Percentiles rank a stretch among this genome's conserved stretches.
Conservation (phyloP, 2,797 vertebrate genomes). For the Tokudaia tokunoshimensis region DNA sequence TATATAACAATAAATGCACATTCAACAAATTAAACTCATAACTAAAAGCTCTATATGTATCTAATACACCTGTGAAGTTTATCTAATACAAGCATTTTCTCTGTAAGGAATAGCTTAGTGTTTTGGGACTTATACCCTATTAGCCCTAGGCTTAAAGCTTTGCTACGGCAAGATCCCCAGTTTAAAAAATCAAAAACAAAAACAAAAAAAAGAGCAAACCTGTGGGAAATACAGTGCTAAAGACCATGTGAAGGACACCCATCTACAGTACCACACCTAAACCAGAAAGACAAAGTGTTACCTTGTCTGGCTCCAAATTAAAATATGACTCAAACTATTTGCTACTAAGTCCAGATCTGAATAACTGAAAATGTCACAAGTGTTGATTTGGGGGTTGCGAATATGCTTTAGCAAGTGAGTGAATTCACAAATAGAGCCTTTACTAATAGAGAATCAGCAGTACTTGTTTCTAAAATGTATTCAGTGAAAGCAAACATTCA, state of each 20-base stretch:
- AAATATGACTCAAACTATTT: not conserved
- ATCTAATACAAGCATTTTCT: not conserved
- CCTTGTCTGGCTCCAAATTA: not conserved
- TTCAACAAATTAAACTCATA: not conserved
- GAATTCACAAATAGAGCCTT: not conserved
- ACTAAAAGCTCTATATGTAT: not conserved
- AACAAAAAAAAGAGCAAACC: not conserved
- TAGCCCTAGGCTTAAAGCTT: not conserved
- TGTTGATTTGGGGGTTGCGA: not conserved
- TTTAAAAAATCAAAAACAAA: not conserved
- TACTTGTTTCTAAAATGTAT: constrained; percentile 1
- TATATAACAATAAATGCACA: not conserved
- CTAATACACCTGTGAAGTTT: not conserved
- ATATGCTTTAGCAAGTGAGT: not conserved
- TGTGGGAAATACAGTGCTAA: not conserved
- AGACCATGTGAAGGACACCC: not conserved
- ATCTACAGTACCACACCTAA: not conserved
- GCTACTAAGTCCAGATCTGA: not conserved
- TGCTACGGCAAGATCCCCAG: not conserved
- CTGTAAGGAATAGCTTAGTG: not conserved
- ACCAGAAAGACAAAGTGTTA: constrained; percentile 16
- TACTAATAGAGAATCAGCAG: not conserved
- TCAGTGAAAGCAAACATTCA: constrained; percentile 31
- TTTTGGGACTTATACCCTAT: not conserved
- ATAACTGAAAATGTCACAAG: not conserved